Percentiles rank a stretch among this genome's conserved stretches.
Conservation (phyloP, 2,797 vertebrate genomes). For the Sorex maritimensis region DNA sequence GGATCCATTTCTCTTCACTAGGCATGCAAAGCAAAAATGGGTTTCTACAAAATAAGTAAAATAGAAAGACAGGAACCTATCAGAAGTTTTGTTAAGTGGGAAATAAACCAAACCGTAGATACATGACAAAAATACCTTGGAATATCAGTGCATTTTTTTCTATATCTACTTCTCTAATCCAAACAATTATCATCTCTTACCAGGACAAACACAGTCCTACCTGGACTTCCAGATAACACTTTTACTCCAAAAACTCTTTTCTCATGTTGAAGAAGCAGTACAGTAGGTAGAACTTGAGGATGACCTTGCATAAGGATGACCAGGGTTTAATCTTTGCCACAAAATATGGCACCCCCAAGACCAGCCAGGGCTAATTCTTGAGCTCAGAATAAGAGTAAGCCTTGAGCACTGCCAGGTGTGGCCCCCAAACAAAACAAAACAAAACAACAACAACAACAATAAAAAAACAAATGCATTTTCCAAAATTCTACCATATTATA, state of each 20-base stretch:
- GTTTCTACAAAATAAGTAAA: slow-evolving; percentile 22
- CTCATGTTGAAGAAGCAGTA: too few species aligned
- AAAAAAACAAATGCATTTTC: background rate
- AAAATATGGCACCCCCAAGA: too few species aligned
- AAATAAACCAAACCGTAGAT: slow-evolving; percentile 15
- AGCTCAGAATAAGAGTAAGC: too few species aligned
- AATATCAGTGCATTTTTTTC: background rate
- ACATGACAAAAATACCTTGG: background rate
- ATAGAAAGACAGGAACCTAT: background rate
- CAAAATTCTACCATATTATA: background rate
- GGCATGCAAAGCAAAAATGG: slow-evolving; percentile 8
- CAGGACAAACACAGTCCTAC: background rate
- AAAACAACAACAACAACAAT: too few species aligned
- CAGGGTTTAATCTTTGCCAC: too few species aligned
- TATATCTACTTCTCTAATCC: background rate
- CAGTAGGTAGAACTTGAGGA: too few species aligned
- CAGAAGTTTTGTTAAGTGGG: background rate
- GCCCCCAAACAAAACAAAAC: too few species aligned
- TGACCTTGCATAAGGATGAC: too few species aligned
- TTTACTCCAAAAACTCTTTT: background rate
- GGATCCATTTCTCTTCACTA: background rate
- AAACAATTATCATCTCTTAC: background rate
- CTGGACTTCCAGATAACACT: background rate
- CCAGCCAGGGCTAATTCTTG: too few species aligned
- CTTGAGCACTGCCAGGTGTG: too few species aligned